These are phyloP conservation scores for Pelosia muscerda DNA, from an alignment of 2,888 invertebrate species.

Conservation along the genomic window DNA sequence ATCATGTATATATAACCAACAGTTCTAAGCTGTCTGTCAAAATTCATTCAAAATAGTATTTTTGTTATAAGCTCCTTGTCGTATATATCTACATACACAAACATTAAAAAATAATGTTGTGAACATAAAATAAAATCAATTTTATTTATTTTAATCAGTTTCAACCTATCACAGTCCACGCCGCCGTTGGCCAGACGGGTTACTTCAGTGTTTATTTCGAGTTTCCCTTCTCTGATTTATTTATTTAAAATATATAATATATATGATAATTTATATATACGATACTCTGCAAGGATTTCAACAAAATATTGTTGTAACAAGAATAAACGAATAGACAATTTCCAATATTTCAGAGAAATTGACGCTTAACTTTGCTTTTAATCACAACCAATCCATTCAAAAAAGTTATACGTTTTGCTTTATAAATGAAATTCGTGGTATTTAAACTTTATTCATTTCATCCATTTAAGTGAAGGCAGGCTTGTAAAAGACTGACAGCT, in stretches of 20 bases:
- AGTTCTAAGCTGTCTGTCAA: background rate
- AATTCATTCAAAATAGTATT: background rate
- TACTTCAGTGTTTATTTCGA: too few species aligned
- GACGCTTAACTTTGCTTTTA: background rate
- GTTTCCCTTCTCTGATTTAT: too few species aligned
- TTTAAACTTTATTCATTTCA: constrained; percentile 67
- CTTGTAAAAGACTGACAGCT: constrained; percentile 21
- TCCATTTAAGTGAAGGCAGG: constrained; percentile 30
- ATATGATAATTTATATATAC: background rate
- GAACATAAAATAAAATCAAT: too few species aligned
- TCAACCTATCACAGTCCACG: too few species aligned
- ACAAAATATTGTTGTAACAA: too few species aligned
- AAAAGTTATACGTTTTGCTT: constrained; percentile 23
- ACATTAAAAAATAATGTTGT: too few species aligned
- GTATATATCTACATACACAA: too few species aligned
- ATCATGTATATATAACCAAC: too few species aligned
- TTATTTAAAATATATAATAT: background rate
- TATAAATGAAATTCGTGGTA: constrained; percentile 39
- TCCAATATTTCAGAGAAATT: background rate
- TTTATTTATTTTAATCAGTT: too few species aligned
- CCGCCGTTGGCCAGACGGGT: too few species aligned
- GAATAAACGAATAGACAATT: background rate
- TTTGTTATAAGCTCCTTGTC: too few species aligned
- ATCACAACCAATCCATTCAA: constrained; percentile 37
- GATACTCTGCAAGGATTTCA: background rate